Base-by-base conservation (phyloP, 1,140 invertebrate species). In the Adelges cooleyi region DNA sequence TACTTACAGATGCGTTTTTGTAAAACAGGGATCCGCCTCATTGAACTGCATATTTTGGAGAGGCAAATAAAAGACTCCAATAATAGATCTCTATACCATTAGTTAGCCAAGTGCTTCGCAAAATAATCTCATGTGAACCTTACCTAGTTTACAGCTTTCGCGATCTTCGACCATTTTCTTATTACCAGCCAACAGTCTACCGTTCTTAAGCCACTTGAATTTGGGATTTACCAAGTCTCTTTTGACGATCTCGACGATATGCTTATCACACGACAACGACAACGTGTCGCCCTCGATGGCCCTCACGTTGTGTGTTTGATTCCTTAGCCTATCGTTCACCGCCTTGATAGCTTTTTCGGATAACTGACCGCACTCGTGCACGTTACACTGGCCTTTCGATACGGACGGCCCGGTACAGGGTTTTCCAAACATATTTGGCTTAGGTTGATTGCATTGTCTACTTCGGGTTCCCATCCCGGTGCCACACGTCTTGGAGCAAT, bases 401-500 rank as follows among this genome's bases (percentile, higher is more conserved):
- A 17, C 74, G 6, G 67, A 59, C 27, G 70, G 70, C 4, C 78
- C 78, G 15, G 67, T 67, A 65, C 79, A 80, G 0, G 71, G 67
- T 42, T 70, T 69, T 15, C 79, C 79, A 2, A 75, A 76, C 70
- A 74, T 75, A 3, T 71, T 71, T 17, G 78, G 78, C 22, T 73
- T 70, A 36, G 79, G 79, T 54, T 77, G 76, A 65, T 77, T 72
- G 69, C 81, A 82, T 29, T 65, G 68, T 49, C 80, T 68, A 5
- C 70, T 72, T 20, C 80, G 72, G 42, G 75, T 74, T 51, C 74
- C 72, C 15, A 78, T 73, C 23, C 80, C 80, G 17, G 73, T 70
- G 0, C 78, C 78, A 71, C 81, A 82, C 9, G 77, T 73, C 27
- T 75, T 72, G 20, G 77, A 76, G 69, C 82, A 82, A 2, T 68